phyloP scores from a whole-genome alignment of 1,140 invertebrate species.

The Drosophila equinoxialis region DNA sequence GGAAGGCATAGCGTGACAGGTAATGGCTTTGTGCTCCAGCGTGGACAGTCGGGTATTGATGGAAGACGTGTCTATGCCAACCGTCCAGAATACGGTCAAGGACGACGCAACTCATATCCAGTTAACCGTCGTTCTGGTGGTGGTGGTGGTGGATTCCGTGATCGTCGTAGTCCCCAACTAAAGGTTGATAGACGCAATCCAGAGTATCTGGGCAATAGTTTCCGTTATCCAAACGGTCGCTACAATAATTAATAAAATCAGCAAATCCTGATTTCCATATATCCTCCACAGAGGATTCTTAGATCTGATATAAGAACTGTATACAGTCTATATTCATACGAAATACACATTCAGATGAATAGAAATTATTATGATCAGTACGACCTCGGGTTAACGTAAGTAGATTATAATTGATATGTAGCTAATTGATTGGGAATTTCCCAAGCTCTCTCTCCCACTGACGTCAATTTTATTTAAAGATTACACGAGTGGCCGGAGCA shows the following conservation, averaged over 20 bases:
- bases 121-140: slow-evolving; percentile 11
- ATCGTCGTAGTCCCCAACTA: slow-evolving; percentile 41
- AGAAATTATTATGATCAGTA: no score
- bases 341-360: neutral
- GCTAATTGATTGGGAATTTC: slow-evolving; percentile 14
- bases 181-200: slow-evolving; percentile 29
- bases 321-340: neutral
- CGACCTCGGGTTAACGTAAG: neutral
- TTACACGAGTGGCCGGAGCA: slow-evolving; percentile 63
- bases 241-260: slow-evolving; percentile 21
- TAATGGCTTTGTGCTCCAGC: slow-evolving; percentile 28
- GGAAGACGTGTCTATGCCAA: neutral
- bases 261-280: neutral
- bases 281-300: no score
- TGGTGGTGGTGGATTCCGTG: slow-evolving; percentile 34
- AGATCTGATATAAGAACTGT: neutral
- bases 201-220: slow-evolving; percentile 23
- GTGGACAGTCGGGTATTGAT: slow-evolving; percentile 5
- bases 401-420: neutral
- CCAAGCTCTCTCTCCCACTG: neutral
- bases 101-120: slow-evolving; percentile 20
- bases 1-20: slow-evolving; percentile 45
- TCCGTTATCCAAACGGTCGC: slow-evolving; percentile 30
- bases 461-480: slow-evolving; percentile 13
- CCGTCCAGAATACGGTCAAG: slow-evolving; percentile 23